Percentiles rank a stretch among this genome's conserved stretches.
Evolutionary conservation across 2,113 vertebrate genomes (phyloP).

Genomic region (Rhipidura dahli): DNA sequence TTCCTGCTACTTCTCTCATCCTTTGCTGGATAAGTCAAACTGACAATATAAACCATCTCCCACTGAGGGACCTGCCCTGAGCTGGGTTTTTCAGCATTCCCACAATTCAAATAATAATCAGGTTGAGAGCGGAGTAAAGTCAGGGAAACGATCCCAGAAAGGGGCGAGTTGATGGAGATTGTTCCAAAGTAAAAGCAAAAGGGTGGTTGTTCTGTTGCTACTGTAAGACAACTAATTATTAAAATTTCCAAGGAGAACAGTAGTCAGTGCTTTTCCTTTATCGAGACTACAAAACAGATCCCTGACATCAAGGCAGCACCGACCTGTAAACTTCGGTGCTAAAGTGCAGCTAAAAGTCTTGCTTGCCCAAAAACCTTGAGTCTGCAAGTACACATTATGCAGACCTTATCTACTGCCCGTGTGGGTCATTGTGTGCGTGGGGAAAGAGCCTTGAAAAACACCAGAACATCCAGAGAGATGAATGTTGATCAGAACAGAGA

Average conservation of each 20-base stretch:
- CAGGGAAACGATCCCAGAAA: not conserved
- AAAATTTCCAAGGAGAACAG: not conserved
- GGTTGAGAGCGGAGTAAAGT: not conserved
- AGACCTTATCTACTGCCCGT: not conserved
- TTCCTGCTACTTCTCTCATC: not conserved
- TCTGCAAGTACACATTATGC: not conserved
- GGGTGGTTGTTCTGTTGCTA: not conserved
- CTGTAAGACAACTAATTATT: not conserved
- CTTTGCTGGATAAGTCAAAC: not conserved
- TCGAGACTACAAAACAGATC: not conserved
- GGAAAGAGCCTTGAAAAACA: conserved; percentile 46
- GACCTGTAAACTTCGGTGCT: not conserved
- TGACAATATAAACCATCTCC: not conserved
- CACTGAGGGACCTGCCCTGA: not conserved
- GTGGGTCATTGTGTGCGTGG: not conserved
- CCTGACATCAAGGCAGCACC: not conserved
- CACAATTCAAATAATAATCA: not conserved
- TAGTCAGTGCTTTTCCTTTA: not conserved
- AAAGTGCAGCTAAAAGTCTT: not conserved
- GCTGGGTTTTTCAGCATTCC: not conserved
- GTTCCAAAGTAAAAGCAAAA: not conserved
- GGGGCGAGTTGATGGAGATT: not conserved
- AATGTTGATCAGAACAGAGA: not conserved
- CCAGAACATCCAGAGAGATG: conserved; percentile 26
- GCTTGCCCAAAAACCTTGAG: not conserved